These are phyloP conservation scores for Gryon sp. DNA, from an alignment of 1,140 invertebrate genomes.

Conservation along the genomic window DNA sequence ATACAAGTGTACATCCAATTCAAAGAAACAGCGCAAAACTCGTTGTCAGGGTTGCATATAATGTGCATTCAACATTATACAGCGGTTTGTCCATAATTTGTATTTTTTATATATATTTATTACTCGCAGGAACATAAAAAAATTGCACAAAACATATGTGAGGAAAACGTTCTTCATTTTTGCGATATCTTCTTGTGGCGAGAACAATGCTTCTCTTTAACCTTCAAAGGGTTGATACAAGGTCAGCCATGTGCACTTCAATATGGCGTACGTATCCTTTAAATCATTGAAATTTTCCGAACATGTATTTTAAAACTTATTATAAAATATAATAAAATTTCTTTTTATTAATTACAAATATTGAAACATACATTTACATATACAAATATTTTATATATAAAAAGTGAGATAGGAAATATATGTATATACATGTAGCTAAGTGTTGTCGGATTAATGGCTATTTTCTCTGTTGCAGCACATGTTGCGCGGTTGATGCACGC, in stretches of 20 bases:
- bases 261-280: slow-evolving; percentile 54
- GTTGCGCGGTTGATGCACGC: slow-evolving; percentile 70
- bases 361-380: slow-evolving; percentile 5
- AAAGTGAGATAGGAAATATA: background rate
- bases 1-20: too few species aligned
- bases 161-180: slow-evolving; percentile 5
- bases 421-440: slow-evolving; percentile 61
- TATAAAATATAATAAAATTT: slow-evolving; percentile 72
- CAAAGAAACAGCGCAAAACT: too few species aligned
- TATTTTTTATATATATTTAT: too few species aligned
- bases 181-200: background rate
- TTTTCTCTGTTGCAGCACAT: slow-evolving; percentile 72
- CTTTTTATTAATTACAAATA: background rate
- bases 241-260: slow-evolving; percentile 38
- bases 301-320: slow-evolving; percentile 63
- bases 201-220: slow-evolving; percentile 24
- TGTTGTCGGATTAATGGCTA: slow-evolving; percentile 71
- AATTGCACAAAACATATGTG: slow-evolving; percentile 10
- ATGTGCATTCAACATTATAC: too few species aligned
- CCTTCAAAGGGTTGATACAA: slow-evolving; percentile 53
- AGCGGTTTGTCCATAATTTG: too few species aligned
- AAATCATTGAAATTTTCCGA: too few species aligned
- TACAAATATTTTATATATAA: too few species aligned
- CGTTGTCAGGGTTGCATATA: too few species aligned
- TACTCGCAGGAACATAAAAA: too few species aligned